These are phyloP conservation scores for Lontra canadensis DNA, from an alignment of 2,113 vertebrate genomes.

Conservation along the genomic window DNA sequence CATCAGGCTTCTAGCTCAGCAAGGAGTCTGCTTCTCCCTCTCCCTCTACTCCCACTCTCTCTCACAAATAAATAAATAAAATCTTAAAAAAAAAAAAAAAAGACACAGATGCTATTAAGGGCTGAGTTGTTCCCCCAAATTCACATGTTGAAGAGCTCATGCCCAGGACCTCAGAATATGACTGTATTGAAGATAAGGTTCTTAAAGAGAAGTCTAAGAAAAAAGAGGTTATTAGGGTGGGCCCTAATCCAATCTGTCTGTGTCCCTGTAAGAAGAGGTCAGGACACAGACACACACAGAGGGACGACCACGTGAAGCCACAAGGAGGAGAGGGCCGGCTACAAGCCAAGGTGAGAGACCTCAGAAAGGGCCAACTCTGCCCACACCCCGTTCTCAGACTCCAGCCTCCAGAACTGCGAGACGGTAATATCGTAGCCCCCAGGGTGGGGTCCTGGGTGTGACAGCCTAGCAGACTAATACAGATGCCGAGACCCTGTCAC, in stretches of 20 bases:
- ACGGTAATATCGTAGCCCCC: not conserved
- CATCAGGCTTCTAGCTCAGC: too few relatives aligned
- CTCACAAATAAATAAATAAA: too few relatives aligned
- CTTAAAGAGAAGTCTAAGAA: not conserved
- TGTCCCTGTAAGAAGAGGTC: not conserved
- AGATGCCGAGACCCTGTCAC: not conserved
- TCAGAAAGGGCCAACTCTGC: not conserved
- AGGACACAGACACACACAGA: not conserved
- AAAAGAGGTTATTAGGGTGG: not conserved
- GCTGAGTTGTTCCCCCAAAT: too few relatives aligned
- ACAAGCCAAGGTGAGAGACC: not conserved
- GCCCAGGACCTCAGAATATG: not conserved
- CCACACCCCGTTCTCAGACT: not conserved
- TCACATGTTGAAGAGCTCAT: not conserved
- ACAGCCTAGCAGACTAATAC: rapidly evolving
- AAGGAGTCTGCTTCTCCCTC: too few relatives aligned
- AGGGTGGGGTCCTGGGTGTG: not conserved
- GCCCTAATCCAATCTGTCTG: not conserved
- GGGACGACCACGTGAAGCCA: not conserved
- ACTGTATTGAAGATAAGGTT: not conserved
- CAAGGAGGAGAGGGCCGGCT: not conserved
- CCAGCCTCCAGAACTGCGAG: not conserved
- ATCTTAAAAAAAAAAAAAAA: not conserved
- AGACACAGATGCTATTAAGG: not conserved
- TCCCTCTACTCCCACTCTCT: too few relatives aligned